Percentiles rank a stretch among this genome's conserved stretches.
Conservation (phyloP, 2,797 vertebrate species). For the Cossypha niveicapilla region DNA sequence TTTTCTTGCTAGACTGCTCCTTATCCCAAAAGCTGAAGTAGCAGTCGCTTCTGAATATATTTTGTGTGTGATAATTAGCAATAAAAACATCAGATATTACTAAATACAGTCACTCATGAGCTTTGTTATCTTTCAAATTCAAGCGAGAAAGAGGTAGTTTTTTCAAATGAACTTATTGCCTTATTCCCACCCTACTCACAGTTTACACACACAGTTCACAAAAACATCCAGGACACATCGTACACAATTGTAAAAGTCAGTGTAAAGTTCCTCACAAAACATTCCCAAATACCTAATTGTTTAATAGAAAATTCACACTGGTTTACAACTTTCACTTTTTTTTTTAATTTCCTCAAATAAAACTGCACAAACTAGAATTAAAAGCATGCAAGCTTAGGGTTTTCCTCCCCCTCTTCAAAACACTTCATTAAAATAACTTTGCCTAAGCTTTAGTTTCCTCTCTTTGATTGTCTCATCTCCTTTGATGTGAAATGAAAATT, state of each 20-base stretch:
- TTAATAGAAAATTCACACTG: background rate
- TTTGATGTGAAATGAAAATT: conserved; percentile 60
- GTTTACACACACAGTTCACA: background rate
- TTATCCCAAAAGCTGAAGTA: background rate
- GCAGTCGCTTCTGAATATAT: background rate
- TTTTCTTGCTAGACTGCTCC: conserved; percentile 58
- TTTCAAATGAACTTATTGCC: background rate
- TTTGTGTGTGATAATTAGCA: background rate
- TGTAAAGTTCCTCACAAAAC: background rate
- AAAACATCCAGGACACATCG: background rate
- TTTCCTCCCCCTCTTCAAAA: background rate
- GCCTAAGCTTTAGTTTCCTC: conserved; percentile 11
- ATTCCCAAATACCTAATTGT: background rate
- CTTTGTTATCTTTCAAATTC: background rate
- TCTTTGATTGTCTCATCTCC: conserved; percentile 41
- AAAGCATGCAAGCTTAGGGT: background rate
- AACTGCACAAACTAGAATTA: background rate
- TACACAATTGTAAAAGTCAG: background rate
- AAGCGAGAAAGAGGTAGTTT: background rate
- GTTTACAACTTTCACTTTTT: background rate
- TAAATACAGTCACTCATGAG: background rate
- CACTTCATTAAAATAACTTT: conserved; percentile 47
- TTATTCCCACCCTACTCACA: background rate
- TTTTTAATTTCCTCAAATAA: background rate
- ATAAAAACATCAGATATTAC: background rate